Conservation (phyloP, 2,888 invertebrate species). For the Psylliodes chrysocephalus region DNA sequence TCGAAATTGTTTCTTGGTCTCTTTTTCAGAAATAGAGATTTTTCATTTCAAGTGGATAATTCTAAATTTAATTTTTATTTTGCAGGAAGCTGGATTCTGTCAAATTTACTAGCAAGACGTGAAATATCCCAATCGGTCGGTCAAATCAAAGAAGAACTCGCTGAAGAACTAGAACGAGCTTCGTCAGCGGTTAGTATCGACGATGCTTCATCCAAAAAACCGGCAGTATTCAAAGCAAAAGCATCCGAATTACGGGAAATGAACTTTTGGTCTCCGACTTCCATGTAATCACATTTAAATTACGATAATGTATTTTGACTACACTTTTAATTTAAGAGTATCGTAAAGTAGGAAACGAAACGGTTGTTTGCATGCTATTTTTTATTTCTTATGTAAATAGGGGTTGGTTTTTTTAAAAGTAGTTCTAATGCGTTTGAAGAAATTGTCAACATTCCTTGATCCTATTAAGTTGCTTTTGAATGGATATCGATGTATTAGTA, state of each 20-base stretch:
- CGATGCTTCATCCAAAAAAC: slow-evolving; percentile 58
- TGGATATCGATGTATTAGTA: background rate
- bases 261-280: slow-evolving; percentile 89
- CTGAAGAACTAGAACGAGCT: slow-evolving; percentile 53
- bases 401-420: background rate
- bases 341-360: background rate
- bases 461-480: background rate
- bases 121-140: slow-evolving; percentile 70
- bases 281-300: slow-evolving; percentile 70
- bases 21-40: too few relatives aligned
- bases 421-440: background rate
- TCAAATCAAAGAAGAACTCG: slow-evolving; percentile 72
- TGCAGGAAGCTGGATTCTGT: slow-evolving; percentile 71
- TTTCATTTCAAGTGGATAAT: too few relatives aligned
- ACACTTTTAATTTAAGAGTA: background rate
- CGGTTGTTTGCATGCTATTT: background rate
- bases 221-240: slow-evolving; percentile 66
- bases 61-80: too few relatives aligned
- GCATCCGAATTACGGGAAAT: slow-evolving; percentile 82
- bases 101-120: slow-evolving; percentile 73
- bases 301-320: background rate
- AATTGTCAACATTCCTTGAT: background rate
- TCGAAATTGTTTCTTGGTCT: too few relatives aligned
- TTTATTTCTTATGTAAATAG: background rate
- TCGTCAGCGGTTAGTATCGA: slow-evolving; percentile 51